These are phyloP conservation scores for Nasonia vitripennis DNA, from an alignment of 1,140 invertebrate species.

Conservation along the genomic window DNA sequence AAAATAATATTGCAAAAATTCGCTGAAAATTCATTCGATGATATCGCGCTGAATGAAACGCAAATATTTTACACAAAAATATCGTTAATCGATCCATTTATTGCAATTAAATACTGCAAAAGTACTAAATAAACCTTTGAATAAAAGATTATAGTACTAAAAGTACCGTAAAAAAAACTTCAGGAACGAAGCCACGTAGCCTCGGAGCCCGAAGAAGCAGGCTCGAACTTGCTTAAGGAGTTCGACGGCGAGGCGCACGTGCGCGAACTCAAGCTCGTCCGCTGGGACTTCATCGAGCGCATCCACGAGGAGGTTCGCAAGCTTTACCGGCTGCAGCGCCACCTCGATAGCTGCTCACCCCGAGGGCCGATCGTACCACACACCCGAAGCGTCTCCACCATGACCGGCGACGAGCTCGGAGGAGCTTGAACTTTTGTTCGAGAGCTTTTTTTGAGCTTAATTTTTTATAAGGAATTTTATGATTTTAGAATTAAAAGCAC, in stretches of 20 bases:
- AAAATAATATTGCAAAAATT: no score
- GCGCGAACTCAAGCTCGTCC: constrained; percentile 35
- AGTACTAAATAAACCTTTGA: no score
- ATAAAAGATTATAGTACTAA: no score
- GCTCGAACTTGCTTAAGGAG: background rate
- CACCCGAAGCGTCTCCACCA: constrained; percentile 39
- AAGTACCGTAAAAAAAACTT: background rate
- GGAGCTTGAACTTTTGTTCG: background rate
- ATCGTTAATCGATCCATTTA: no score
- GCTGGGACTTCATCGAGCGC: constrained; percentile 41
- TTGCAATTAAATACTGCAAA: no score
- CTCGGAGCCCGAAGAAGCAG: background rate
- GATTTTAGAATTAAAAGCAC: background rate
- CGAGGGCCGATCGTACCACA: background rate
- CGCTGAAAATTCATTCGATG: no score
- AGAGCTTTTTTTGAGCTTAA: no score
- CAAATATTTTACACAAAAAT: no score
- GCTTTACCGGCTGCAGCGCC: constrained; percentile 34
- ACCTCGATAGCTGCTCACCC: constrained; percentile 35
- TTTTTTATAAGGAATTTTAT: background rate
- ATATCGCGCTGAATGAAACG: no score
- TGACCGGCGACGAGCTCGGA: constrained; percentile 1
- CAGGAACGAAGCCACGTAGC: background rate
- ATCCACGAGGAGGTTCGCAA: constrained; percentile 27
- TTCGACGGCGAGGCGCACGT: constrained; percentile 1